Base-by-base conservation (phyloP, 2,888 invertebrate genomes). In the Pilophorus perplexus region DNA sequence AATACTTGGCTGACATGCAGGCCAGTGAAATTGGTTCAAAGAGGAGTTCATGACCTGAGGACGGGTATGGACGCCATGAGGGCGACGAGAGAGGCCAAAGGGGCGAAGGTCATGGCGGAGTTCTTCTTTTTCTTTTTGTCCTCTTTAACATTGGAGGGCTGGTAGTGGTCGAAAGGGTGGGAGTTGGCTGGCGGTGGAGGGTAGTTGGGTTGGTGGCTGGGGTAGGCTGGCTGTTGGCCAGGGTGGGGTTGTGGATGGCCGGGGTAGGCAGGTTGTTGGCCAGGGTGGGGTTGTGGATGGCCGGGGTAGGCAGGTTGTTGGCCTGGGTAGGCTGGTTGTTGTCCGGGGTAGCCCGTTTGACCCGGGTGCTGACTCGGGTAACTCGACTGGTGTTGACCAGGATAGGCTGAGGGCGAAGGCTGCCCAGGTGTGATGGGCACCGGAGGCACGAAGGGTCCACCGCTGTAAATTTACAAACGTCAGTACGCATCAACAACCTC, bases 111-210 rank as follows among this genome's bases (percentile, higher is more conserved):
- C 23, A 33, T 27, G 6, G 59, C 59, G n/a, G 38, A 33, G 28
- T 59, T 59, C 27, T 59, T 59, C 59, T 59, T 59, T 23, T 59
- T 59, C 59, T 42, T 42, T 5, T 59, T 44, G 1, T 59, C 42
- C 10, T 59, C 44, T 18, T 16, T 14, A 25, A 42, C 44, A 6
- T 44, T 44, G 10, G 40, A 59, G 42, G 40, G 44, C 25, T 59
- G 40, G 59, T 59, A 42, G 25, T 42, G 23, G 27, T 27, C 44
- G 5, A 44, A 42, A 12, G 59, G 59, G 16, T 59, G 59, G 5
- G 20, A 44, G 40, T 52, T 52, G 16, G 20, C 22, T 3, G 59
- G 42, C n/a, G n/a, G n/a, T n/a, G n/a, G n/a, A n/a, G n/a, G n/a
- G n/a, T n/a, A n/a, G 23, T 22, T 40, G 6, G 25, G 42, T n/a